Base-by-base conservation (phyloP, 2,888 invertebrate genomes). In the Seladonia tumulorum region DNA sequence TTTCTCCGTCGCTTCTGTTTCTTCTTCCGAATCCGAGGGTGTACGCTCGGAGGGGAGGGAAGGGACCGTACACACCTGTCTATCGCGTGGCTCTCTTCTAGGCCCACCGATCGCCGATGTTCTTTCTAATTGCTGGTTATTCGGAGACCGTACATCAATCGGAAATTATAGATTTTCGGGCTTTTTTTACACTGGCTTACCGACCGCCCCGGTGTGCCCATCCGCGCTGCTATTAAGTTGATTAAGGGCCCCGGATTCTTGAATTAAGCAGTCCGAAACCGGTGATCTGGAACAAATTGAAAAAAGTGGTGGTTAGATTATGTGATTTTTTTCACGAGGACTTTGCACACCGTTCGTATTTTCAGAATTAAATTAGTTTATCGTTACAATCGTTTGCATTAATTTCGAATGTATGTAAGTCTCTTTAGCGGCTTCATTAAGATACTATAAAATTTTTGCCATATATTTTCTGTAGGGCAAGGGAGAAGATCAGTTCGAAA, bases 1-100 rank as follows among this genome's bases (percentile, higher is more conserved):
- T 84, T 70, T 79, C 86, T 80, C 78, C 74, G 68, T 75, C 39
- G 78, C 74, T 70, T 79, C n/a, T 45, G 2, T 68, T 45, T 45
- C 74, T 5, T 35, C n/a, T 45, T 63, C 35, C 63, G n/a, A 57
- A 57, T 57, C 57, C 57, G n/a, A n/a, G 57, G n/a, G 57, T 57
- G n/a, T 57, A 57, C 57, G 12, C 57, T n/a, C 35, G 35, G 35
- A 35, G 35, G 35, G 35, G 35, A 5, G 49, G 49, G 57, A n/a
- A n/a, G 35, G 35, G 35, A 29, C 29, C 68, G 57, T 22, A 74
- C 66, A 74, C 66, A 66, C 22, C 7, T 45, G 42, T 53, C 45
- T 39, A 35, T 66, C 68, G 39, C 39, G 39, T 76, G 16, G 63
- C 60, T 29, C 14, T 39, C 45, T 49, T 42, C 25, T n/a, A 68